Evolutionary conservation across 2,797 vertebrate genomes (phyloP).

Genomic region (Micrastur ruficollis): DNA sequence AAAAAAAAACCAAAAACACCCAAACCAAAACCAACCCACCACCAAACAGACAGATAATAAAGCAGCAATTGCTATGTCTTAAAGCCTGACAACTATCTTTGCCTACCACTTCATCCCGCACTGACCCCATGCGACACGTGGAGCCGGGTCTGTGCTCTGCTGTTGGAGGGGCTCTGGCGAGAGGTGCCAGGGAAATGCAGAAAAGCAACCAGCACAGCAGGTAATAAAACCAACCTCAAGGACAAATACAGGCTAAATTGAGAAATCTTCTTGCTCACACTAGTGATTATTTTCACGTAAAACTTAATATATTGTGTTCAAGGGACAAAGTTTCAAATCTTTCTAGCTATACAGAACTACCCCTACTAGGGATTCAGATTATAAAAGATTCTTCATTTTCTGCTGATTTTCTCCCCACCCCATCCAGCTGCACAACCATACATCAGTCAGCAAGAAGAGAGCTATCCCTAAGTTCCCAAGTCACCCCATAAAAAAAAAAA

Average conservation of each 20-base stretch:
- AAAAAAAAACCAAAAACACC: no score
- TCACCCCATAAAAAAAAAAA: not conserved
- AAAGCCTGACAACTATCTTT: not conserved
- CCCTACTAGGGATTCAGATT: not conserved
- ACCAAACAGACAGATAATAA: no score
- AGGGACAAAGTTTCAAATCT: not conserved
- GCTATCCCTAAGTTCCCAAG: not conserved
- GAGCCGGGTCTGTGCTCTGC: no score
- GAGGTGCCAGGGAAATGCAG: not conserved
- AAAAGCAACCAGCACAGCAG: not conserved
- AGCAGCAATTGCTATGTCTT: not conserved
- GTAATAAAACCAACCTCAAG: not conserved
- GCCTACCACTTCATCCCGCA: not conserved
- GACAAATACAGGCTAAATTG: not conserved
- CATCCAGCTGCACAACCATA: accelerated
- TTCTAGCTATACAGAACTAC: not conserved
- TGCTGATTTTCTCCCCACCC: not conserved
- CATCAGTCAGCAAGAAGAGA: not conserved
- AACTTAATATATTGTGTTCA: not conserved
- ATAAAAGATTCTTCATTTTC: not conserved
- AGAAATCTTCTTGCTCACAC: not conserved
- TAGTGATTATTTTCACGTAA: not conserved
- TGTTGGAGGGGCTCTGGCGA: not conserved
- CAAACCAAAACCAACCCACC: no score
- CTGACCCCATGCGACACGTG: accelerated